Evolutionary conservation across 2,888 invertebrate species (phyloP).

Genomic region (Napeogenes inachia): DNA sequence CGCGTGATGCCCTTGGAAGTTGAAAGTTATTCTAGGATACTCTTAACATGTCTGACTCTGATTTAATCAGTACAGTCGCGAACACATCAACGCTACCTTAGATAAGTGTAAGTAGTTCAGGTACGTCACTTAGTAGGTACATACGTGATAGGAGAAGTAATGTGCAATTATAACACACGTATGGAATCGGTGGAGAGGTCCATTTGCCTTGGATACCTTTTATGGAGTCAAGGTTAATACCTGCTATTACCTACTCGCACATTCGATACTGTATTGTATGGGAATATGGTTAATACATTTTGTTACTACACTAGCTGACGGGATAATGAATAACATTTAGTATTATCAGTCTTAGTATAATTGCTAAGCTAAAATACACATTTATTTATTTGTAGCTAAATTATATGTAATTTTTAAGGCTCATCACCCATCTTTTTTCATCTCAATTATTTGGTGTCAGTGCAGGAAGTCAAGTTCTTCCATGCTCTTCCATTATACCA

Average conservation of each 20-base stretch:
- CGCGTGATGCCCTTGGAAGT: slow-evolving; percentile 22
- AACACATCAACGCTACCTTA: not conserved
- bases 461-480: too few relatives aligned
- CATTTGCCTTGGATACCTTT: slow-evolving; percentile 21
- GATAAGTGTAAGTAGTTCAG: not conserved
- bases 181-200: slow-evolving; percentile 16
- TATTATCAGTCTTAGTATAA: too few relatives aligned
- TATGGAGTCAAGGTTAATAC: slow-evolving; percentile 23
- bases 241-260: not conserved
- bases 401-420: too few relatives aligned
- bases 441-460: too few relatives aligned
- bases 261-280: not conserved
- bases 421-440: too few relatives aligned
- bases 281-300: too few relatives aligned
- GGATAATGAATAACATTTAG: too few relatives aligned
- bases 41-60: not conserved
- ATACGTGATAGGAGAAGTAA: slow-evolving; percentile 25
- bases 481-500: too few relatives aligned
- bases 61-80: not conserved
- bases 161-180: slow-evolving; percentile 24
- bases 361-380: too few relatives aligned
- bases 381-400: too few relatives aligned
- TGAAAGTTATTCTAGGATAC: slow-evolving; percentile 11
- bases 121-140: not conserved
- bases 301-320: too few relatives aligned